Evolutionary conservation across 53 echinoderm and acorn worm genomes (phyloP).

Genomic region (Holothuria leucospilota): DNA sequence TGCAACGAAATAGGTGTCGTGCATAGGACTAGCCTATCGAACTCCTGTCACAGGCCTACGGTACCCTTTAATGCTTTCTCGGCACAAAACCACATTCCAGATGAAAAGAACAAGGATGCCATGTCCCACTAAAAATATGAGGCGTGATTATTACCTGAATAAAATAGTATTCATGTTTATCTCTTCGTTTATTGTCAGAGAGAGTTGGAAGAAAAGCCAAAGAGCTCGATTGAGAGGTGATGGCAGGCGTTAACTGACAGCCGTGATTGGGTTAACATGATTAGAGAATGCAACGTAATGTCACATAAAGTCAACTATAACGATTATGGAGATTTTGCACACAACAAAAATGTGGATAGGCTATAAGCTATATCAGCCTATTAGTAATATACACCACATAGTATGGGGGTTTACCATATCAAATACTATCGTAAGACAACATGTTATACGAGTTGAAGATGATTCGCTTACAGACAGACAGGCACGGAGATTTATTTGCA

Average conservation of each 20-base stretch:
- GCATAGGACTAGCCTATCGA: no score
- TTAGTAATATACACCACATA: no score
- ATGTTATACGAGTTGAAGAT: no score
- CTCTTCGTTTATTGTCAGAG: neutral
- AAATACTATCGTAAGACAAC: no score
- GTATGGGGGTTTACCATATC: no score
- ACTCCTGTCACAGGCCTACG: no score
- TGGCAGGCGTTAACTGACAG: constrained; percentile 14
- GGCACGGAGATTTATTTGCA: no score
- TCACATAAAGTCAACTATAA: constrained; percentile 9
- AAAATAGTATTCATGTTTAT: constrained; percentile 29
- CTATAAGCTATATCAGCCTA: no score
- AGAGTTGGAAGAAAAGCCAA: neutral
- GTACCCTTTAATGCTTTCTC: neutral
- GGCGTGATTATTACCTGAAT: constrained; percentile 36
- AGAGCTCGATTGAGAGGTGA: neutral
- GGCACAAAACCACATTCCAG: neutral
- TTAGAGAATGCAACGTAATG: neutral
- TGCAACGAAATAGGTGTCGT: no score
- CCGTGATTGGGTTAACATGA: constrained; percentile 2
- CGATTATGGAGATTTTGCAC: neutral
- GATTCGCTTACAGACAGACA: no score
- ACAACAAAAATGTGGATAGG: no score
- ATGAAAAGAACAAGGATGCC: constrained; percentile 18
- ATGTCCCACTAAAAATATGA: constrained; percentile 38